These are phyloP conservation scores for Bombus pyrosoma DNA, from an alignment of 1,140 invertebrate genomes.

Conservation along the genomic window DNA sequence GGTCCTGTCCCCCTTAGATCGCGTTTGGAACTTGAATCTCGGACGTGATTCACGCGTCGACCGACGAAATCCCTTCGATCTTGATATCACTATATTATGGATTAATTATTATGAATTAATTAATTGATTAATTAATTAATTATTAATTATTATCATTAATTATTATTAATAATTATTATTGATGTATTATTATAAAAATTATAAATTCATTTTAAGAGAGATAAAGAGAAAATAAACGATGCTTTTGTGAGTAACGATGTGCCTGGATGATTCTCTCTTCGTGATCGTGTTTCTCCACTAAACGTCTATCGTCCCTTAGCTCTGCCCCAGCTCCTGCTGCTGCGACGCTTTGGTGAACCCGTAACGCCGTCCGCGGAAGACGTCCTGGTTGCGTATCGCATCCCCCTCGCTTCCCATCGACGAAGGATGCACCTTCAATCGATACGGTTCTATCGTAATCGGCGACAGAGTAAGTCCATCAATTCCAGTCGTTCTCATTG, in stretches of 20 bases:
- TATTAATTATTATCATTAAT: conserved; percentile 75
- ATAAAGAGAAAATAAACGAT: conserved; percentile 82
- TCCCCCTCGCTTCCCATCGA: neutral
- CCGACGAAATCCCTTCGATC: conserved; percentile 68
- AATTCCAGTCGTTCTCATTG: neutral
- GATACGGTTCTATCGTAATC: neutral
- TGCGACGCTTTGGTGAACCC: neutral
- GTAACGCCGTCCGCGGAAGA: no score
- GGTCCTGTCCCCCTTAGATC: neutral
- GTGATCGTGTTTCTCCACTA: conserved; percentile 75
- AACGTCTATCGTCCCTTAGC: conserved; percentile 75
- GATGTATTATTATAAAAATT: conserved; percentile 81
- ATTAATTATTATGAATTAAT: conserved; percentile 76
- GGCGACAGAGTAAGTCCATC: neutral
- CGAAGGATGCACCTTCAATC: no score
- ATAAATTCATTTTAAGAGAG: conserved; percentile 81
- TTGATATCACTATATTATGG: conserved; percentile 77
- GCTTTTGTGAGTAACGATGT: conserved; percentile 81
- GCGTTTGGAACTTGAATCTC: conserved; percentile 74
- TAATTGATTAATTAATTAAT: conserved; percentile 67
- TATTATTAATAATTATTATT: conserved; percentile 79
- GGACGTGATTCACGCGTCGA: conserved; percentile 74
- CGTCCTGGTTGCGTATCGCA: no score
- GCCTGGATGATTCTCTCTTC: conserved; percentile 9
- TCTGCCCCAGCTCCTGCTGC: conserved; percentile 30